Evolutionary conservation across 2,113 vertebrate species (phyloP).

Genomic region (Spea multiplicata): DNA sequence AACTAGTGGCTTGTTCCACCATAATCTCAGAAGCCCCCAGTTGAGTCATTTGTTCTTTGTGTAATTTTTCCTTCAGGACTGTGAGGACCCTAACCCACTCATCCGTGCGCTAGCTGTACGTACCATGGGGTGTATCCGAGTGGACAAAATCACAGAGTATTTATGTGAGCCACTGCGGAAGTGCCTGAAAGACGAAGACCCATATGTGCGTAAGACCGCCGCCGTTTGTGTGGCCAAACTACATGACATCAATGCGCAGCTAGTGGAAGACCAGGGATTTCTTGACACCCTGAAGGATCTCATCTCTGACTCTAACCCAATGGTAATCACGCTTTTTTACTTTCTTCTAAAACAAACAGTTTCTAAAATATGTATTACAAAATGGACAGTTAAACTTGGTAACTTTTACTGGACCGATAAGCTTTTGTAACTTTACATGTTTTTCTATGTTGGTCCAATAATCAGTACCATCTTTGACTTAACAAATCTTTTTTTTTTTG

Average conservation of each 20-base stretch:
- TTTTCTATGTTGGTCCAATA: no score
- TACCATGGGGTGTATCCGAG: constrained; percentile 97
- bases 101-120: constrained; percentile 93
- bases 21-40: no score
- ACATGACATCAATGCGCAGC: constrained; percentile 93
- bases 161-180: constrained; percentile 93
- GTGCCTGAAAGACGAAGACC: constrained; percentile 96
- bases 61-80: constrained; percentile 71
- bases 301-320: constrained; percentile 97
- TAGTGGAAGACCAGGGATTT: constrained; percentile 97
- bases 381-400: no score
- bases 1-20: no score
- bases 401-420: no score
- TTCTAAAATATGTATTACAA: no score
- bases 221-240: constrained; percentile 96
- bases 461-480: no score
- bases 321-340: constrained; percentile 68
- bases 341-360: no score
- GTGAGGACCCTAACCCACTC: constrained; percentile 94
- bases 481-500: no score
- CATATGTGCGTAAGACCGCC: constrained; percentile 93
- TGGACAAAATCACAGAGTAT: constrained; percentile 97
- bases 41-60: background rate
- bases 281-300: constrained; percentile 96
- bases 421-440: no score